Evolutionary conservation across 2,797 vertebrate genomes (phyloP).

Genomic region (Apodemus agrarius): DNA sequence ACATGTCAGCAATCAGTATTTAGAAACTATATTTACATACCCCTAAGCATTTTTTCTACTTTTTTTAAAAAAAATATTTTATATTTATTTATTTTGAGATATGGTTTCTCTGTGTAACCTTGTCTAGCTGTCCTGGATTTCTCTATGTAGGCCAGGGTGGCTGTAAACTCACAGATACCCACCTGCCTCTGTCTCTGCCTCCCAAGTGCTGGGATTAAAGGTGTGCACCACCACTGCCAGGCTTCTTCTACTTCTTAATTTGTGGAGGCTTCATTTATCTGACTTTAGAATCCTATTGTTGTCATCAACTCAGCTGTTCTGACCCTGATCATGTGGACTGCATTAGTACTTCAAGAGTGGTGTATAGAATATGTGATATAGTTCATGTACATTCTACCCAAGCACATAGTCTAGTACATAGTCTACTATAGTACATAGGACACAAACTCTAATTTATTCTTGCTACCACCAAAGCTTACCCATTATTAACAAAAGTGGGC

Average conservation of each 20-base stretch:
- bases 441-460: constrained; percentile 3
- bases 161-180: not conserved
- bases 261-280: not conserved
- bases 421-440: not conserved
- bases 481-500: not conserved
- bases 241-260: not conserved
- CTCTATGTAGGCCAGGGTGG: not conserved
- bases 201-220: not conserved
- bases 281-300: not conserved
- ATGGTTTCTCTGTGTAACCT: not conserved
- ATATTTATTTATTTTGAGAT: not conserved
- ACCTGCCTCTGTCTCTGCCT: not conserved
- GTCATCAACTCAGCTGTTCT: not conserved
- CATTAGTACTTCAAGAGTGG: not conserved
- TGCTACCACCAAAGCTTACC: not conserved
- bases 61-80: not conserved
- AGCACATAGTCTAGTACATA: not conserved
- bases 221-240: not conserved
- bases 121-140: not conserved
- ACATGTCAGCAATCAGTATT: not conserved
- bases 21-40: not conserved
- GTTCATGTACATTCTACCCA: not conserved
- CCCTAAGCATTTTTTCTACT: not conserved
- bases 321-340: not conserved
- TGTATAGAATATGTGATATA: not conserved